Conservation (phyloP, 1,140 invertebrate genomes). For the Zaprionus nigranus region DNA sequence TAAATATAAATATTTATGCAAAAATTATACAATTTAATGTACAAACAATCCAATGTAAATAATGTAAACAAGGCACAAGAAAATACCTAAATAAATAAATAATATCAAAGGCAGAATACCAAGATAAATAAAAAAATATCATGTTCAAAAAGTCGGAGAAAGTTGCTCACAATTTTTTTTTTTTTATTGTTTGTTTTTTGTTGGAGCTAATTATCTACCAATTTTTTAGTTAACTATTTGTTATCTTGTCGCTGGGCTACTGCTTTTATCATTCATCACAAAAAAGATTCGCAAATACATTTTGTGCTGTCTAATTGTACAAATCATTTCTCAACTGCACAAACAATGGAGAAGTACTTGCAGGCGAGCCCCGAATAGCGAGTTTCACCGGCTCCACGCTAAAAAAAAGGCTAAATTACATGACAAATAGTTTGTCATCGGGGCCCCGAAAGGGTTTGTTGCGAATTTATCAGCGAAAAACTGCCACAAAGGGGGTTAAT, state of each 20-base stretch:
- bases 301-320: constrained; percentile 45
- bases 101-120: not conserved
- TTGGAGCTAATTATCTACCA: constrained; percentile 60
- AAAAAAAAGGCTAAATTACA: constrained; percentile 6
- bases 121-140: constrained; percentile 14
- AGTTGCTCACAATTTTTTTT: constrained; percentile 1
- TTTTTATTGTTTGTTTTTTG: constrained; percentile 20
- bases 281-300: constrained; percentile 70
- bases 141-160: not conserved
- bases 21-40: constrained; percentile 62
- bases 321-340: constrained; percentile 59
- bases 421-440: constrained; percentile 60
- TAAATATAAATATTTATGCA: constrained; percentile 63
- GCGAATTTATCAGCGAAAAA: constrained; percentile 64
- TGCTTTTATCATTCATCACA: constrained; percentile 15
- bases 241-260: constrained; percentile 43
- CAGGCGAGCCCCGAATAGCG: constrained; percentile 24
- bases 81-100: constrained; percentile 14
- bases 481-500: constrained; percentile 67
- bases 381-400: constrained; percentile 39
- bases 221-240: constrained; percentile 18
- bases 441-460: constrained; percentile 29
- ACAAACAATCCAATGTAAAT: constrained; percentile 17
- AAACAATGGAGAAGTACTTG: constrained; percentile 62
- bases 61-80: constrained; percentile 24